These are phyloP conservation scores for Anabacerthia variegaticeps DNA, from an alignment of 2,797 vertebrate genomes.

Conservation along the genomic window DNA sequence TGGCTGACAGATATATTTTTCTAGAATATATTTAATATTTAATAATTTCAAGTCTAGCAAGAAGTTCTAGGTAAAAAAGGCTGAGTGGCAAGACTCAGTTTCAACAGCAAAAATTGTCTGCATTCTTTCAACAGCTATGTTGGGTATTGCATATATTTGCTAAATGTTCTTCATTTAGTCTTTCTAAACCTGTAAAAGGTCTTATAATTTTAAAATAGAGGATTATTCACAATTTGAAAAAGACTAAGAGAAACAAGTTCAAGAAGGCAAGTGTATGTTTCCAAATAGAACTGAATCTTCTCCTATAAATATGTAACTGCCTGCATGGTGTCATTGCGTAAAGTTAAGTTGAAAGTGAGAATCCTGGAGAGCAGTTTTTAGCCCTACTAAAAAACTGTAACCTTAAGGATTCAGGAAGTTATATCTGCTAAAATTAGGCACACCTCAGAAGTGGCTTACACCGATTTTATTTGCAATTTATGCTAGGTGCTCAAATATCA, in stretches of 20 bases:
- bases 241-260: not conserved
- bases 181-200: not conserved
- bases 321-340: not conserved
- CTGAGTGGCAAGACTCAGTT: not conserved
- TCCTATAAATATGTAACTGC: not conserved
- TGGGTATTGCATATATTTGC: not conserved
- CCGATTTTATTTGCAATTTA: constrained; percentile 10
- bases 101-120: not conserved
- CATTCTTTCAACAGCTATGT: not conserved
- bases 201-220: not conserved
- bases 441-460: not conserved
- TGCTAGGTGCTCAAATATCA: not conserved
- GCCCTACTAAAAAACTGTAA: not conserved
- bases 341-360: not conserved
- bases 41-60: not conserved
- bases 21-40: not conserved
- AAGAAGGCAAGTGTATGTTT: not conserved
- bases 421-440: constrained; percentile 1
- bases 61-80: not conserved
- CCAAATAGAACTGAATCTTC: not conserved
- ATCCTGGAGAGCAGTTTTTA: not conserved
- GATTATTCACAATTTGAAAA: not conserved
- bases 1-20: not conserved
- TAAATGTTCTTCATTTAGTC: not conserved
- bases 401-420: not conserved